Percentiles rank a stretch among this genome's conserved stretches.
Conservation (phyloP, 1,140 invertebrate genomes). For the Caenorhabditis latens region DNA sequence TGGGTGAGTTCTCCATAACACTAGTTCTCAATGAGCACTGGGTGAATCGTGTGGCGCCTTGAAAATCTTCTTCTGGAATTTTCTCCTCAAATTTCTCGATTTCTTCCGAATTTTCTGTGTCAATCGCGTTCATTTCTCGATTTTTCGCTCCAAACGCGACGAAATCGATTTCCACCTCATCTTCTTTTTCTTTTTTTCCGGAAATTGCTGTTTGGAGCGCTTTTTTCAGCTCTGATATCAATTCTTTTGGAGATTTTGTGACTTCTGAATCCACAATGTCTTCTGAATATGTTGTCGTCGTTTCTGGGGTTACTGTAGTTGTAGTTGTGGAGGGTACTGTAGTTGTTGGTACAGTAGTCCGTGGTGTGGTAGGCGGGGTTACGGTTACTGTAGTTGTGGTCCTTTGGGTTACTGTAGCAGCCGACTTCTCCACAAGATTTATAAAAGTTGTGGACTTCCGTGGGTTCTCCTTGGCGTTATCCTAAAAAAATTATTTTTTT, state of each 20-base stretch:
- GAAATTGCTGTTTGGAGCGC: neutral
- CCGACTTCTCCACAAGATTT: constrained; percentile 20
- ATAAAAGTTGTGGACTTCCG: constrained; percentile 51
- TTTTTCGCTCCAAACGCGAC: constrained; percentile 11
- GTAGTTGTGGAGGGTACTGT: neutral
- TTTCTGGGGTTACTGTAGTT: neutral
- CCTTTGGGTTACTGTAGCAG: neutral
- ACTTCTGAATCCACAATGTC: constrained; percentile 40
- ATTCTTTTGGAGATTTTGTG: neutral
- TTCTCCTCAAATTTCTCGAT: constrained; percentile 22
- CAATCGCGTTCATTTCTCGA: constrained; percentile 33
- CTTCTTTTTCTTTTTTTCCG: neutral
- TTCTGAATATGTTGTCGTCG: constrained; percentile 19
- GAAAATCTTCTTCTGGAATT: neutral
- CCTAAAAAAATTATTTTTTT: constrained; percentile 50
- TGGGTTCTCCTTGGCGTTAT: constrained; percentile 50
- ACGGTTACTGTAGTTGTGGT: neutral
- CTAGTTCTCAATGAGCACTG: constrained; percentile 25
- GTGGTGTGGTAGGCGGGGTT: neutral
- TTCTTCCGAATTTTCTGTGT: neutral
- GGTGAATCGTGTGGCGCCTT: constrained; percentile 10
- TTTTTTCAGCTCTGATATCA: constrained; percentile 22
- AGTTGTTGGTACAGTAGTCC: neutral
- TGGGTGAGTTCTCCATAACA: constrained; percentile 56
- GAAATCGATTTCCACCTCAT: neutral